These are phyloP conservation scores for Nematopogon swammerdamellus DNA, from an alignment of 2,888 invertebrate genomes.

Conservation along the genomic window DNA sequence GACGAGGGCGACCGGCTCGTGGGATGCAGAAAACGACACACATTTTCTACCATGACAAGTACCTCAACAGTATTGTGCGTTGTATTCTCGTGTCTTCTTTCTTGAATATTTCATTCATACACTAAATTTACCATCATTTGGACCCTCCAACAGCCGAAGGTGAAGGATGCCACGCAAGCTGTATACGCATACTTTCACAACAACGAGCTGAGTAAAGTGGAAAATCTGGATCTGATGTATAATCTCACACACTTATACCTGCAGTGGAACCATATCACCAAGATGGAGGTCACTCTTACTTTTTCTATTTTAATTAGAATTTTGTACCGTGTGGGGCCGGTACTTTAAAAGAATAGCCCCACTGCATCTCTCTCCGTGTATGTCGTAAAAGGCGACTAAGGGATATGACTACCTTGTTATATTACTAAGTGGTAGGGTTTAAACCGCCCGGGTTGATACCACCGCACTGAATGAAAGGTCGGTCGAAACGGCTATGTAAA, in stretches of 20 bases:
- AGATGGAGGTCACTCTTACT: no score
- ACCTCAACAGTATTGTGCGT: conserved; percentile 52
- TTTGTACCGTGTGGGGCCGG: no score
- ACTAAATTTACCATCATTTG: neutral
- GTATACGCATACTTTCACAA: conserved; percentile 73
- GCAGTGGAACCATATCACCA: conserved; percentile 73
- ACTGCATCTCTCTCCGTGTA: no score
- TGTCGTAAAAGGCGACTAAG: no score
- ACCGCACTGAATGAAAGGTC: no score
- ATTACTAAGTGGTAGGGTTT: no score
- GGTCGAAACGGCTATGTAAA: no score
- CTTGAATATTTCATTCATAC: neutral
- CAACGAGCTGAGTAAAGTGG: conserved; percentile 72
- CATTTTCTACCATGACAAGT: conserved; percentile 59
- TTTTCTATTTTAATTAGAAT: no score
- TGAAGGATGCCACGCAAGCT: conserved; percentile 38
- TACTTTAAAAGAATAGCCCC: no score
- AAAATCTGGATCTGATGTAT: conserved; percentile 63
- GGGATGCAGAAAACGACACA: conserved; percentile 39
- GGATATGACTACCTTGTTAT: no score
- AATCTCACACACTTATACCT: conserved; percentile 68
- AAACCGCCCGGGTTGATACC: no score
- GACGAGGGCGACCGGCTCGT: no score
- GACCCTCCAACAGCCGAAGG: conserved; percentile 24
- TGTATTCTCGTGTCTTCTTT: conserved; percentile 49